phyloP scores from a whole-genome alignment of 2,113 vertebrate genomes.

The Cottus gobio region DNA sequence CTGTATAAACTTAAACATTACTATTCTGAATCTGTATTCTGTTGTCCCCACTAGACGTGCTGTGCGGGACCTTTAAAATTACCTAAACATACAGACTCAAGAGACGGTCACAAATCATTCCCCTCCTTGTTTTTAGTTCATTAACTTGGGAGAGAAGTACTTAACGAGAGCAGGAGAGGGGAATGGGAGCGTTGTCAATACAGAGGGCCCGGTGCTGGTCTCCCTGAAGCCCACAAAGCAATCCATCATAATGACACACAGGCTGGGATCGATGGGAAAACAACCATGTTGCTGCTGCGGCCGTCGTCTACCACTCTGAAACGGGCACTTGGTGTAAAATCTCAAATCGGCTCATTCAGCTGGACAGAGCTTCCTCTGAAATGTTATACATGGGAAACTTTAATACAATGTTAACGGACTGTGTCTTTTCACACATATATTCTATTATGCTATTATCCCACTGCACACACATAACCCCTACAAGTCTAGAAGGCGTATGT shows the following conservation, averaged over 20 bases:
- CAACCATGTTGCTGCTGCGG: conserved; percentile 59
- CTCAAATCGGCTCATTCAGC: conserved; percentile 71
- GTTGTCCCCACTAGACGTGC: neutral
- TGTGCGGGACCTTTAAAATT: conserved; percentile 30
- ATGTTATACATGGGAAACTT: conserved; percentile 57
- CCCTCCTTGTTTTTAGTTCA: conserved; percentile 74
- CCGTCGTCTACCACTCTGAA: conserved; percentile 58
- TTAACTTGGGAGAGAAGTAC: conserved; percentile 81
- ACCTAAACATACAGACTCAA: conserved; percentile 44
- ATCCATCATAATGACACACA: conserved; percentile 84
- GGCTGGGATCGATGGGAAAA: conserved; percentile 78
- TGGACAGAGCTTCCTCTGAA: conserved; percentile 53
- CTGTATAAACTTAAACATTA: conserved; percentile 28
- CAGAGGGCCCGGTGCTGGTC: conserved; percentile 46
- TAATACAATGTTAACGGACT: conserved; percentile 53
- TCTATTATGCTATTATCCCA: conserved; percentile 4
- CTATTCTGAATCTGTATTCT: conserved; percentile 38
- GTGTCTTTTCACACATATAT: conserved; percentile 30
- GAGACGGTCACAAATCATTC: conserved; percentile 67
- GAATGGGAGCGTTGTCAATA: conserved; percentile 77
- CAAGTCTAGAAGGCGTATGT: conserved; percentile 1
- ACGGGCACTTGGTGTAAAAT: conserved; percentile 57
- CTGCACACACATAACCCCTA: conserved; percentile 1
- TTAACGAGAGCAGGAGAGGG: conserved; percentile 76
- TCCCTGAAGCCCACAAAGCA: conserved; percentile 72